phyloP scores from a whole-genome alignment of 2,113 vertebrate species.

The Recurvirostra avosetta region DNA sequence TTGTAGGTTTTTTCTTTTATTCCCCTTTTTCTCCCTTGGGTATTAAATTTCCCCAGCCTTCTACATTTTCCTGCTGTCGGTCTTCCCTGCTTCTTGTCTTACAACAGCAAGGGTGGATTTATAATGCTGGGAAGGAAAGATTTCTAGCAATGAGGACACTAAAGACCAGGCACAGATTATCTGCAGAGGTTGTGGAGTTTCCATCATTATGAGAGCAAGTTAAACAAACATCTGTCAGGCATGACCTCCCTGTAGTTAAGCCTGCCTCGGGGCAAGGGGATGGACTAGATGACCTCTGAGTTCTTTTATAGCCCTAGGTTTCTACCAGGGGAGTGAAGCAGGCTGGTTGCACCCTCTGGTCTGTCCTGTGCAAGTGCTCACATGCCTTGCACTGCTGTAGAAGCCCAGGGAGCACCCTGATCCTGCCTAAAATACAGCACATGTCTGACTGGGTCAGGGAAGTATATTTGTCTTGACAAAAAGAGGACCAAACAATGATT shows the following conservation, averaged over 20 bases:
- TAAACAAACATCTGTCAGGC: constrained; percentile 33
- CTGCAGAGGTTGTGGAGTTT: background rate
- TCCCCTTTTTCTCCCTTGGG: background rate
- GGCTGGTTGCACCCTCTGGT: background rate
- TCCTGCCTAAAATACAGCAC: background rate
- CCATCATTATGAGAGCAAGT: background rate
- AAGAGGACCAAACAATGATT: background rate
- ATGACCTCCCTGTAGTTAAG: background rate
- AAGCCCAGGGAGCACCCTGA: background rate
- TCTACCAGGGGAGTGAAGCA: background rate
- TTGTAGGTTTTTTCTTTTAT: background rate
- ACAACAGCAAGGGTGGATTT: background rate
- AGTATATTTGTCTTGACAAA: background rate
- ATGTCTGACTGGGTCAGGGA: background rate
- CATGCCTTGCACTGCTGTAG: background rate
- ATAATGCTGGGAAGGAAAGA: background rate
- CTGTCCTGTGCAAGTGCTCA: background rate
- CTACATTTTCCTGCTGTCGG: background rate
- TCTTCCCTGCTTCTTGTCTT: background rate
- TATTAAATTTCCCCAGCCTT: background rate
- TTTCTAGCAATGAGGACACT: background rate
- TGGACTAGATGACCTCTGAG: background rate
- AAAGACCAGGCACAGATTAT: background rate
- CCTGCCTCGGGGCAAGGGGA: background rate
- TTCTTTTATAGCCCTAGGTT: background rate